These are phyloP conservation scores for Fundulus diaphanus DNA, from an alignment of 2,797 vertebrate genomes.

Conservation along the genomic window DNA sequence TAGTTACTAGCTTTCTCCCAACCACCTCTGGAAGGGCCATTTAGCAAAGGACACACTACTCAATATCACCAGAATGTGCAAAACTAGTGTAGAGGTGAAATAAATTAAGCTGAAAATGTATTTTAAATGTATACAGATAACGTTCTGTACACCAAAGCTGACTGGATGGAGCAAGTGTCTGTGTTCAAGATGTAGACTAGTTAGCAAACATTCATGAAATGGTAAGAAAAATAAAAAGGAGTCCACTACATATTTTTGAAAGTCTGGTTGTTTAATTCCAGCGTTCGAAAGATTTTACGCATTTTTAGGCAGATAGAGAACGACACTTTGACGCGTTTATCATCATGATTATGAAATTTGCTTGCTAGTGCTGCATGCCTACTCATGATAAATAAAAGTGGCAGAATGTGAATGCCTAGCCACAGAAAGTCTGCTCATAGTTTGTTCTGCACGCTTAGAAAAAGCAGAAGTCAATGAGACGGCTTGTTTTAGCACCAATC, in stretches of 20 bases:
- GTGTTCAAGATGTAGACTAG: background rate
- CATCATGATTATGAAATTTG: too few relatives aligned
- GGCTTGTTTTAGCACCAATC: slow-evolving; percentile 33
- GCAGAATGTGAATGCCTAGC: slow-evolving; percentile 11
- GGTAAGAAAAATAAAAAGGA: too few relatives aligned
- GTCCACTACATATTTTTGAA: too few relatives aligned
- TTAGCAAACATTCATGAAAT: background rate
- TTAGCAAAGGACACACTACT: background rate
- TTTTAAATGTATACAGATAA: background rate
- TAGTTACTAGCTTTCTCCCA: background rate
- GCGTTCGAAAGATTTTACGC: too few relatives aligned
- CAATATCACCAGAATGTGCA: background rate
- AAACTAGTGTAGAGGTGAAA: background rate
- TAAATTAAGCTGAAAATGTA: background rate
- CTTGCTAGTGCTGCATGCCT: background rate
- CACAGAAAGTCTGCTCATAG: slow-evolving; percentile 23
- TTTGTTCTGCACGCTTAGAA: slow-evolving; percentile 49
- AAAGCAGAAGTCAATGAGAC: slow-evolving; percentile 57
- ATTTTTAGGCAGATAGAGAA: too few relatives aligned
- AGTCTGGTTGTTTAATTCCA: too few relatives aligned
- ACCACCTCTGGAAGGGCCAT: background rate
- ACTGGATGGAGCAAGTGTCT: background rate
- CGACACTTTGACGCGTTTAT: too few relatives aligned
- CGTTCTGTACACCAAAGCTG: background rate
- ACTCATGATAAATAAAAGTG: background rate